phyloP scores from a whole-genome alignment of 2,797 vertebrate genomes.

The Syngnathus acus region DNA sequence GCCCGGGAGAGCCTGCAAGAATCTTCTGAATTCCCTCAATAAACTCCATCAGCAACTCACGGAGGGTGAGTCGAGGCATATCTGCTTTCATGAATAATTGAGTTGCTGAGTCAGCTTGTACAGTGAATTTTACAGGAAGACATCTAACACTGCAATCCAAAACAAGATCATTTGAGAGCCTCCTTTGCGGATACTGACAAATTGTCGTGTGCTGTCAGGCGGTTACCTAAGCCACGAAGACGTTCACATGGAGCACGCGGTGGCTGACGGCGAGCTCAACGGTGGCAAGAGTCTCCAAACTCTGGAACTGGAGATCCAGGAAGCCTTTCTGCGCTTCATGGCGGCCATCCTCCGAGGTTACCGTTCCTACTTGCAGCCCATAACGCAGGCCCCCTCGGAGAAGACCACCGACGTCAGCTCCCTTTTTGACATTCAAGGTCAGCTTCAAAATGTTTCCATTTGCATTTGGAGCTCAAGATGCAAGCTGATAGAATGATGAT shows the following conservation, averaged over 20 bases:
- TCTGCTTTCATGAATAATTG: constrained; percentile 47
- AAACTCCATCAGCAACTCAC: constrained; percentile 87
- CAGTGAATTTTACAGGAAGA: constrained; percentile 3
- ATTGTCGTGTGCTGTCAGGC: constrained; percentile 62
- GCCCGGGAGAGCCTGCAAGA: constrained; percentile 96
- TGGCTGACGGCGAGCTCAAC: constrained; percentile 84
- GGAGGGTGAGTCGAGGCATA: constrained; percentile 78
- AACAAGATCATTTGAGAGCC: neutral
- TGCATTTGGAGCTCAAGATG: neutral
- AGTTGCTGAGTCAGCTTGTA: constrained; percentile 40
- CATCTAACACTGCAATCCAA: neutral
- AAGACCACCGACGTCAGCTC: constrained; percentile 94
- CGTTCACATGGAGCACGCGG: constrained; percentile 79
- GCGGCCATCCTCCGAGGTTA: constrained; percentile 95
- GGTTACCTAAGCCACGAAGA: constrained; percentile 88
- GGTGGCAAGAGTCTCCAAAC: constrained; percentile 83
- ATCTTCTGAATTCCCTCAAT: constrained; percentile 87
- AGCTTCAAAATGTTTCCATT: constrained; percentile 2
- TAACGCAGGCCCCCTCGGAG: constrained; percentile 96
- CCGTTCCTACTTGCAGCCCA: constrained; percentile 88
- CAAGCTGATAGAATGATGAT: too few relatives aligned
- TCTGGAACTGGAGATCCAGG: constrained; percentile 95
- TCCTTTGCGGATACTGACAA: neutral
- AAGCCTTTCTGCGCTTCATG: constrained; percentile 96
- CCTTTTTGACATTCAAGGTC: constrained; percentile 94